Conservation (phyloP, 1,140 invertebrate genomes). For the Drosophila prosaltans region DNA sequence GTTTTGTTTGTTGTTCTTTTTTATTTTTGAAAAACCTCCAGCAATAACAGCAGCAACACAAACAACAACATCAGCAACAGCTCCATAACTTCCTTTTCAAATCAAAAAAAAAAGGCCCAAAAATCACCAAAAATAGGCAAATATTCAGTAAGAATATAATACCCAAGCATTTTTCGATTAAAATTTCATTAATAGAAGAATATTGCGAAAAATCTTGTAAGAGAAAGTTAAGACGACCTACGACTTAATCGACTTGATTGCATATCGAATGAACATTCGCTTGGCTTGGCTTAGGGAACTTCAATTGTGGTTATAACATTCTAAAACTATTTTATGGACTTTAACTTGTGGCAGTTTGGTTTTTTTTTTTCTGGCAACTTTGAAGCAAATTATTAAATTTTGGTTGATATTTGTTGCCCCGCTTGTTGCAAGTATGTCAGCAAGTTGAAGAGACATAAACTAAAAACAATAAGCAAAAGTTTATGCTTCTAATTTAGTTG, state of each 20-base stretch:
- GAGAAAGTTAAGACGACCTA: too few species aligned
- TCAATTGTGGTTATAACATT: not conserved
- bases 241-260: too few species aligned
- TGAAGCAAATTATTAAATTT: constrained; percentile 15
- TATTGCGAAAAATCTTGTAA: too few species aligned
- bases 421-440: constrained; percentile 14
- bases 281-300: too few species aligned
- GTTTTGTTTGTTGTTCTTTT: too few species aligned
- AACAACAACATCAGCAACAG: not conserved
- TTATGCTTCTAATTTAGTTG: constrained; percentile 66
- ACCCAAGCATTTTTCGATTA: too few species aligned
- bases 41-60: constrained; percentile 29
- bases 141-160: too few species aligned
- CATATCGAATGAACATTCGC: too few species aligned
- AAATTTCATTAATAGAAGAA: too few species aligned
- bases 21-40: constrained; percentile 10
- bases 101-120: too few species aligned
- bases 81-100: too few species aligned
- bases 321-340: not conserved
- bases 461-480: constrained; percentile 65
- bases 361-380: constrained; percentile 3
- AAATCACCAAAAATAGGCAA: too few species aligned
- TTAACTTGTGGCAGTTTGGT: not conserved
- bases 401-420: not conserved
- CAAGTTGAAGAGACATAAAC: constrained; percentile 51